Conservation (phyloP, 35 echinoderm and acorn worm species). For the Ophioderma brevispina region DNA sequence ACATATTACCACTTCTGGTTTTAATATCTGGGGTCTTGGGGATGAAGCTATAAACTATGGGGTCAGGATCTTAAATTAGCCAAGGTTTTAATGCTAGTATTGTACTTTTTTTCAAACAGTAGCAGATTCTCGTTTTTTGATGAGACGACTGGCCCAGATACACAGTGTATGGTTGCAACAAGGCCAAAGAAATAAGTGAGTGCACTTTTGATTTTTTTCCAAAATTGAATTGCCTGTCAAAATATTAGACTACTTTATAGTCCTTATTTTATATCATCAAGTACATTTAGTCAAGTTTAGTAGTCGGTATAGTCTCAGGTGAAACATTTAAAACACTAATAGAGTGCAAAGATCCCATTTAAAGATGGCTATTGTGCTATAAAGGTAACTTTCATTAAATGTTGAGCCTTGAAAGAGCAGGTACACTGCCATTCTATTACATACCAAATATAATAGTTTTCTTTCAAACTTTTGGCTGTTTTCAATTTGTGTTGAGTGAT, state of each 20-base stretch:
- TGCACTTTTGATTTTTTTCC: background rate
- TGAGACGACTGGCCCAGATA: background rate
- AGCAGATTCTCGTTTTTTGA: background rate
- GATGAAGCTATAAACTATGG: no score
- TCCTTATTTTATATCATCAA: background rate
- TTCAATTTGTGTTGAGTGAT: background rate
- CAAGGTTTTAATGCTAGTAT: no score
- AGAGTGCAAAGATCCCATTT: background rate
- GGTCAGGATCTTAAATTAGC: no score
- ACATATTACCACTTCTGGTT: no score
- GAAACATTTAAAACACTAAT: no score
- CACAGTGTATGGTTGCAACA: background rate
- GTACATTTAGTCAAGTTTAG: background rate
- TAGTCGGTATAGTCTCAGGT: no score
- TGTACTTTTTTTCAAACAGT: no score
- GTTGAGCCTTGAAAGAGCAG: background rate
- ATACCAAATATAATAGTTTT: background rate
- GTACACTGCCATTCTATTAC: background rate
- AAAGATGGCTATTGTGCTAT: no score
- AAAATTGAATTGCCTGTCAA: no score
- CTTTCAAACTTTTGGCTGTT: no score
- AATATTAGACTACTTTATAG: background rate
- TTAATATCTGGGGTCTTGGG: no score
- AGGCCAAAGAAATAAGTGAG: constrained; percentile 1
- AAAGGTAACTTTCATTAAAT: background rate